Base-by-base conservation (phyloP, 2,113 vertebrate species). In the Odontesthes bonariensis region DNA sequence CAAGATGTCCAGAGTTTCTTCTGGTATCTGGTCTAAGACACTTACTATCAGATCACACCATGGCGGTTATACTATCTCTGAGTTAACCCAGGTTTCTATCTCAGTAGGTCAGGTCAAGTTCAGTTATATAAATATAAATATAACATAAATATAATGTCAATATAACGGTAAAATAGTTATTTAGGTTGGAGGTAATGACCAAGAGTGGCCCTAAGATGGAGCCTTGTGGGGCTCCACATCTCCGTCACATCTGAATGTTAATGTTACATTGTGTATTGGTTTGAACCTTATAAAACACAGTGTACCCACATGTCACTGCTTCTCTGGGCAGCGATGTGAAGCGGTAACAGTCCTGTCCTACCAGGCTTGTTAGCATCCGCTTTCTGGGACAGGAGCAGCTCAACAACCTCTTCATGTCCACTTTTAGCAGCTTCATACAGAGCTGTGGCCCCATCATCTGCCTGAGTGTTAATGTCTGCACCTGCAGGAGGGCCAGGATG, bases 381-480 rank as follows among this genome's bases (percentile, higher is more conserved):
- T 0, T 95, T 95, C 69, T 95, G 95, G 0, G 95, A 94, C 69
- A 99, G 82, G 22, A 99, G 96, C 12, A 97, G 93, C 76, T 96
- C 89, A 78, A 97, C 96, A 2, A 95, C 82, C 0, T 84, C 77
- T 35, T 88, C 63, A 0, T 99, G 96, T 17, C 93, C 95, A 4
- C 97, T 99, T 90, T 98, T 99, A 83, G 93, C 90, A 19, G 97
- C 96, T 92, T 99, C 97, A 19, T 95, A 98, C 79, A 99, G 93
- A 53, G 97, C 95, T 0, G 96, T 95, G 0, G 97, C 96, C 0
- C 91, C 92, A 62, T 99, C 97, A 2, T 93, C 93, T 59, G 97
- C 97, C 85, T 97, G 94, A 1, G 94, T 96, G 78, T 99, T 96
- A 80, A 97, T 90, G 71, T 98, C 95, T 14, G 95, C 96, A 10